Base-by-base conservation (phyloP, 2,797 vertebrate species). In the Semaprochilodus insignis region DNA sequence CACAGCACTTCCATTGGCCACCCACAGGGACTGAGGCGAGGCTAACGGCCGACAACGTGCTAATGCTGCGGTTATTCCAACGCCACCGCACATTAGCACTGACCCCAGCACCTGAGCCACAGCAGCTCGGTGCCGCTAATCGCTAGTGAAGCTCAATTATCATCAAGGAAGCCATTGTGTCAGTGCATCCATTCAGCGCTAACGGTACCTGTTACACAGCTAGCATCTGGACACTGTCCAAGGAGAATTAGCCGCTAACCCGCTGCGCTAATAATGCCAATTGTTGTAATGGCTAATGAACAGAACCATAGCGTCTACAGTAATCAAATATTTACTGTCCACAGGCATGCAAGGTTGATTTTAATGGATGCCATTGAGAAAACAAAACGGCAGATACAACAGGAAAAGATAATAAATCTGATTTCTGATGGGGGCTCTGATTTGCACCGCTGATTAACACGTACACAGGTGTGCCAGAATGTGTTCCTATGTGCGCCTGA, bases 81-180 rank as follows among this genome's bases (percentile, higher is more conserved):
- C 91, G 94, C 92, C 90, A 87, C 90, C 88, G 92, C 93, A 91
- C 94, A 94, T 95, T 93, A 95, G 93, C 93, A 93, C 94, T 92
- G 93, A 92, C 93, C 93, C 94, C 90, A 92, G 93, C 89, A 89
- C 80, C 80, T 79, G 80, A 65, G 77, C 66, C 34, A 6, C 70
- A 52, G 80, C 83, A 74, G 59, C 59, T 66, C 27, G 55, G 60
- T 31, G 34, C 85, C 6, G 66, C 78, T 88, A 86, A 88, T 85
- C 91, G 92, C 93, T 94, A 96, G 94, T 92, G 92, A 94, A 96
- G 96, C 95, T 96, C 93, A 96, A 95, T 96, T 95, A 96, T 92
- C 91, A 90, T 75, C 80, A 78, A 48, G 62, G 70, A 52, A 60
- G 81, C 74, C 63, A 77, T 85, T 84, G 83, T 85, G 83, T 75